These are phyloP conservation scores for Myrmecobius fasciatus DNA, from an alignment of 2,113 vertebrate genomes.

Conservation along the genomic window DNA sequence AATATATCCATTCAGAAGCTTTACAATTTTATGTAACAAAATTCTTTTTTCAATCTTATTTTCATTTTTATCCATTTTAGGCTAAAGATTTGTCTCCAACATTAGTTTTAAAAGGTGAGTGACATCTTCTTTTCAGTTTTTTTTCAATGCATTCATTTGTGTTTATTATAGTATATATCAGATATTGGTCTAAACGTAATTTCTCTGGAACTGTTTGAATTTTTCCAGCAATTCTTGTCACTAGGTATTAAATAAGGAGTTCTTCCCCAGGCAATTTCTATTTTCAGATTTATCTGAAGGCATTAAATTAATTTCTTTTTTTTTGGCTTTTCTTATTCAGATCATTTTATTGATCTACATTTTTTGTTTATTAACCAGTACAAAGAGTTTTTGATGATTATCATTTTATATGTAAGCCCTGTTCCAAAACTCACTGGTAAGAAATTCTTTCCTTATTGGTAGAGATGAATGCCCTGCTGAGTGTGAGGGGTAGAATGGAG, in stretches of 20 bases:
- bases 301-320: neutral
- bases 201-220: neutral
- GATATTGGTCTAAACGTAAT: neutral
- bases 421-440: neutral
- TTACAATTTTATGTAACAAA: neutral
- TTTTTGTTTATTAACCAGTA: neutral
- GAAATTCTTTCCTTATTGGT: neutral
- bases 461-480: neutral
- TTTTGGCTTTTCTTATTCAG: too few species aligned
- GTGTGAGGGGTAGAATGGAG: neutral
- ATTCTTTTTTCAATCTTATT: neutral
- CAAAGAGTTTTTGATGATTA: neutral
- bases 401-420: neutral
- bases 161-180: neutral
- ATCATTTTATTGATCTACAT: too few species aligned
- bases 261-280: neutral
- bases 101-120: neutral
- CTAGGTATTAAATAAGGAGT: neutral
- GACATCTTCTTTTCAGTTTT: neutral
- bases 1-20: neutral
- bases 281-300: neutral
- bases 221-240: neutral
- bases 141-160: neutral
- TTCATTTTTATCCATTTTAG: neutral
- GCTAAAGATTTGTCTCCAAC: neutral